Evolutionary conservation across 2,888 invertebrate species (phyloP).

Genomic region (Teleiodes luculella): DNA sequence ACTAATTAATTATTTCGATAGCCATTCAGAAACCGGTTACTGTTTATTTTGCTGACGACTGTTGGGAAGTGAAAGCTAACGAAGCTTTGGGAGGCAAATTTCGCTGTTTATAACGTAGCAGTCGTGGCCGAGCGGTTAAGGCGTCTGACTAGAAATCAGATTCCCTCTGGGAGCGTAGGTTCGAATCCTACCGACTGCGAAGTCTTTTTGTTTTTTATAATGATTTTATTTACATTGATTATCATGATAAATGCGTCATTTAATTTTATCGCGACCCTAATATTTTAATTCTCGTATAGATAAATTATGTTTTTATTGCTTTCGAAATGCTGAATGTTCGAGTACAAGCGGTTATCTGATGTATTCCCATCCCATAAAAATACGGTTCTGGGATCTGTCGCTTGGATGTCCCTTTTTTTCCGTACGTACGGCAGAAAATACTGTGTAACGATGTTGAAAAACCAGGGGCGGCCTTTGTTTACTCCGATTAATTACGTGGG

Average conservation of each 20-base stretch:
- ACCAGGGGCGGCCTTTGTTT: constrained; percentile 29
- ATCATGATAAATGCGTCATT: constrained; percentile 30
- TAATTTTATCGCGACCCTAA: constrained; percentile 32
- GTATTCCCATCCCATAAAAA: constrained; percentile 28
- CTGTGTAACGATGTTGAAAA: constrained; percentile 38
- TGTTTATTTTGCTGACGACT: constrained; percentile 6
- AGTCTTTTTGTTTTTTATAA: constrained; percentile 28
- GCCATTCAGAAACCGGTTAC: not conserved
- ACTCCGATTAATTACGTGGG: constrained; percentile 41
- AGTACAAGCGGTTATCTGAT: constrained; percentile 17
- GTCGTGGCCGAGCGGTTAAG: constrained; percentile 93
- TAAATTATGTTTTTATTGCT: constrained; percentile 41
- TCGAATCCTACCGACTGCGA: constrained; percentile 91
- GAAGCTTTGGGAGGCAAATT: not conserved
- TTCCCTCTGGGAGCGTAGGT: constrained; percentile 90
- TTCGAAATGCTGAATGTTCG: constrained; percentile 29
- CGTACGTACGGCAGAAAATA: constrained; percentile 28
- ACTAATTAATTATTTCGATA: not conserved
- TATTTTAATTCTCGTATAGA: constrained; percentile 19
- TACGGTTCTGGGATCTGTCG: constrained; percentile 25
- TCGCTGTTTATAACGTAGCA: constrained; percentile 57
- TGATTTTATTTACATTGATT: constrained; percentile 4
- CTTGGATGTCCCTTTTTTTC: constrained; percentile 22
- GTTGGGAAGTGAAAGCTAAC: constrained; percentile 14
- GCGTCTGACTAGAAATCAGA: constrained; percentile 93